Evolutionary conservation across 2,888 invertebrate species (phyloP).

Genomic region (Tineola bisselliella): DNA sequence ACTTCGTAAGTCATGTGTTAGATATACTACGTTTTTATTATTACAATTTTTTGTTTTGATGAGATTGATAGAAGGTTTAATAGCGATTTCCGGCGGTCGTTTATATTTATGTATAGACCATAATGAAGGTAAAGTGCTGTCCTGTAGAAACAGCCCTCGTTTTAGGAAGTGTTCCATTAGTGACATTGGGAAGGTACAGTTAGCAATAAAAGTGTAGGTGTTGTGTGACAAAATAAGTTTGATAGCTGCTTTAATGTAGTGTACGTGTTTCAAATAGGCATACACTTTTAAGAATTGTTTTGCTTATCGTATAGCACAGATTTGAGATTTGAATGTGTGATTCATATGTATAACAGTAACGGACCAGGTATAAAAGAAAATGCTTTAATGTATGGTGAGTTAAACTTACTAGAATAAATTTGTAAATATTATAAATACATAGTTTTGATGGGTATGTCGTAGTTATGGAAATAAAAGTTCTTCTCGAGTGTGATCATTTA

Average conservation of each 20-base stretch:
- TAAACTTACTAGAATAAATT: too few species aligned
- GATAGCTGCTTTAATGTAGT: background rate
- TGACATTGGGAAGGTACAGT: background rate
- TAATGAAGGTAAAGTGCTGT: background rate
- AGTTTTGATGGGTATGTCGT: too few species aligned
- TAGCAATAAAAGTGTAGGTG: background rate
- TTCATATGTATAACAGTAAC: too few species aligned
- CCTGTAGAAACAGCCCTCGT: background rate
- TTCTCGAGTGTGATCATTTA: too few species aligned
- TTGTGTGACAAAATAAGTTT: background rate
- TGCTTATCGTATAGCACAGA: background rate
- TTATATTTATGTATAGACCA: background rate
- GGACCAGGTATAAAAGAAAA: too few species aligned
- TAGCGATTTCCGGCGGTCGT: conserved; percentile 1
- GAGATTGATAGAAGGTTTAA: background rate
- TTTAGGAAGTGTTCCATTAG: background rate
- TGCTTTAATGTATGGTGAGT: too few species aligned
- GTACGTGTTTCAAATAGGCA: background rate
- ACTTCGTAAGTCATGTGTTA: too few species aligned
- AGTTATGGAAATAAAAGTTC: too few species aligned
- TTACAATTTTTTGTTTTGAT: too few species aligned
- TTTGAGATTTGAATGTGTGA: background rate
- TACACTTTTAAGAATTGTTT: background rate
- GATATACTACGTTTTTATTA: too few species aligned
- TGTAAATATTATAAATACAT: too few species aligned